phyloP scores from a whole-genome alignment of 1,140 invertebrate genomes.

The Pararge aegeria region DNA sequence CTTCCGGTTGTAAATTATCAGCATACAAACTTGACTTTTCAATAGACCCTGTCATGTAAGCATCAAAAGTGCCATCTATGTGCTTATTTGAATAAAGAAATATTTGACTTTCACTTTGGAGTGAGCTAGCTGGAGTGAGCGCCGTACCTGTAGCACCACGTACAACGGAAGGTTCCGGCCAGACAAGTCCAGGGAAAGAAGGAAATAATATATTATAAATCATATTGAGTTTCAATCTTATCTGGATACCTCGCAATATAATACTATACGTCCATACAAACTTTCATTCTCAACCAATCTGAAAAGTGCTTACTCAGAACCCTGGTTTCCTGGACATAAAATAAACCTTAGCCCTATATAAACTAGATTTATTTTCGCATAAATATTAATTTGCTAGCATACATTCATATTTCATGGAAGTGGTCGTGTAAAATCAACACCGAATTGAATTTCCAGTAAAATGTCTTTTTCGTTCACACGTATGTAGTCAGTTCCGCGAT shows the following conservation, averaged over 20 bases:
- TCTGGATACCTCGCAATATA: neutral
- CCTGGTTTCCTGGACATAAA: neutral
- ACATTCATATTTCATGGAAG: constrained; percentile 23
- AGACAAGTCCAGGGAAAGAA: too few relatives aligned
- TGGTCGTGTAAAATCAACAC: constrained; percentile 23
- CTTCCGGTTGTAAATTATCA: too few relatives aligned
- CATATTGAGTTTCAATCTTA: neutral
- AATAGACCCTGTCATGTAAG: too few relatives aligned
- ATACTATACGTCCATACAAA: neutral
- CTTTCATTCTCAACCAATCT: constrained; percentile 11
- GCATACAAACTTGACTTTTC: too few relatives aligned
- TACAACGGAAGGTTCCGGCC: too few relatives aligned
- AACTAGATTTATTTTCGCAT: neutral
- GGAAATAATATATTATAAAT: too few relatives aligned
- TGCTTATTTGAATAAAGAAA: too few relatives aligned
- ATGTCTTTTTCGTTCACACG: constrained; percentile 17
- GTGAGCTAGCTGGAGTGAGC: too few relatives aligned
- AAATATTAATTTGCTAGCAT: constrained; percentile 15
- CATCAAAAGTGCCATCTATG: too few relatives aligned
- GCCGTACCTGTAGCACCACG: too few relatives aligned
- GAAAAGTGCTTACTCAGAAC: constrained; percentile 4
- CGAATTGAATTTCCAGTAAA: constrained; percentile 12
- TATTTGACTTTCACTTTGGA: too few relatives aligned
- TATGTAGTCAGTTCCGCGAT: neutral
- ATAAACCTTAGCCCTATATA: neutral